Base-by-base conservation (phyloP, 2,113 vertebrate genomes). In the Hiodon tergisus region DNA sequence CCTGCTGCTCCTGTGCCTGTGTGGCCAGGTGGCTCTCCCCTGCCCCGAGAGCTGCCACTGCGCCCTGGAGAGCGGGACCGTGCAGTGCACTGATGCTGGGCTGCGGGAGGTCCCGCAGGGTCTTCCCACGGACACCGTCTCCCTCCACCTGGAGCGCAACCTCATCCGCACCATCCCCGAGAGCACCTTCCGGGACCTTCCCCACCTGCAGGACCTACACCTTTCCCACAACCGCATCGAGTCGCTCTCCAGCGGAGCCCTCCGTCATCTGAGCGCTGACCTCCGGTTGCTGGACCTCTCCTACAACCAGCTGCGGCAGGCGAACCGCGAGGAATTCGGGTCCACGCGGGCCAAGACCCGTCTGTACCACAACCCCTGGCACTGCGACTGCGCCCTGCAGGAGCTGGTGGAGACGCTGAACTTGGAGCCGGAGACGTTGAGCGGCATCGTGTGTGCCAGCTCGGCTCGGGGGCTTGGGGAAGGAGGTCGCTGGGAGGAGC, bases 281-380 rank as follows among this genome's bases (percentile, higher is more conserved):
- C 83, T 93, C 68, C 87, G 87, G 53, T 83, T 92, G 53, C 81
- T 93, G 68, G 91, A 93, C 79, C 88, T 93, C 4, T 93, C 91
- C 0, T 83, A 91, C 73, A 93, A 93, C 83, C 89, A 83, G 80
- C 83, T 93, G 71, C 87, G 82, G 55, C 83, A 84, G 58, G 86
- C 85, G 81, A 89, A 75, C 77, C 77, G 78, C 7, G 85, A 90
- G 17, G 90, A 90, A 65, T 89, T 92, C 2, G 83, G 87, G 9
- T 76, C 82, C 58, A 87, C 89, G 0, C 85, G 81, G 2, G 91
- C 89, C 31, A 91, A 89, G 79, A 89, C 84, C 0, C 87, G 89
- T 11, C 90, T 93, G 31, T 90, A 86, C 73, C 86, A 90, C 85
- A 93, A 93, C 81, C 91, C 91, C 46, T 92, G 91, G 90, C 90